A percentile compares a stretch with the other conserved stretches of the same genome.
These are phyloP conservation scores for Lytechinus variegatus DNA, from an alignment of 35 echinoderm and acorn worm genomes.

Conservation along the genomic window DNA sequence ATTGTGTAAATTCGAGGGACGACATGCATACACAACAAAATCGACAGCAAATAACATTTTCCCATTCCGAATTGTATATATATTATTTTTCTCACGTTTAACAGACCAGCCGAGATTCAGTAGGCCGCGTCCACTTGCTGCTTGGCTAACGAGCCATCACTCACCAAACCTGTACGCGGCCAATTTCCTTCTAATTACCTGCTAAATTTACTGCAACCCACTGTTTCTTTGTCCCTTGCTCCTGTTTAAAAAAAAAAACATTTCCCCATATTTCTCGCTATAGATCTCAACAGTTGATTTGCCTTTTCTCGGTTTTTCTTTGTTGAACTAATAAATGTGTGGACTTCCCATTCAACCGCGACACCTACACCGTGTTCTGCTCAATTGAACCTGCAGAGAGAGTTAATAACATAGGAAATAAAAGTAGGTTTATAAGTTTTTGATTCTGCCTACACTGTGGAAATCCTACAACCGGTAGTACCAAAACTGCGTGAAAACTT, in stretches of 20 bases:
- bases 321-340: not conserved
- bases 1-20: not conserved
- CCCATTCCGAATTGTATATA: not conserved
- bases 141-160: not conserved
- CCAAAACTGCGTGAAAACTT: not conserved
- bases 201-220: constrained; percentile 1
- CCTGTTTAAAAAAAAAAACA: not conserved
- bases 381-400: not conserved
- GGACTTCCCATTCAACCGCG: not conserved
- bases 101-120: not conserved
- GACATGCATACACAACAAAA: not conserved
- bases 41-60: not conserved
- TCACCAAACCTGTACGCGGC: not conserved
- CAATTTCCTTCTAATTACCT: constrained; percentile 19
- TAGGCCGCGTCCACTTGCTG: not conserved
- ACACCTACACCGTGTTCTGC: not conserved
- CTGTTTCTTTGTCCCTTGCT: not conserved
- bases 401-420: not conserved
- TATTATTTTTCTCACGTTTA: not conserved
- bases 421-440: not conserved
- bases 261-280: not conserved
- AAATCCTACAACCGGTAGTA: not conserved
- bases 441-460: not conserved
- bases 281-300: not conserved
- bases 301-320: not conserved